Conservation (phyloP, 2,888 invertebrate genomes). For the Neoscelio sp. region DNA sequence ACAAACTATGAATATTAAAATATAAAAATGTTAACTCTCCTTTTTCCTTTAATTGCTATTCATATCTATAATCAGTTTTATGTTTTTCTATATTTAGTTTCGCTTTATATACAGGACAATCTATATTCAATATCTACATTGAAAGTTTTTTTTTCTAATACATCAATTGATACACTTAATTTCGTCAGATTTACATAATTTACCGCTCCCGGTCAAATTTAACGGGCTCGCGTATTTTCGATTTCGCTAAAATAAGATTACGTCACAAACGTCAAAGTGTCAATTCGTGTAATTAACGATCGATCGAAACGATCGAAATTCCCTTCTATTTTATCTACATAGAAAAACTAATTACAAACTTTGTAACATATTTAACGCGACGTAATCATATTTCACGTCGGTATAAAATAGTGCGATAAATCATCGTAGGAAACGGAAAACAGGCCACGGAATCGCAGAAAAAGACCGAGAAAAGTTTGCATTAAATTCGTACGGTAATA, state of each 20-base stretch:
- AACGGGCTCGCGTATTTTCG: not conserved
- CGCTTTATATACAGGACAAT: too few species aligned
- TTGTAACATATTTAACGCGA: slow-evolving; percentile 29
- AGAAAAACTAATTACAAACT: slow-evolving; percentile 32
- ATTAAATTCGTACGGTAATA: slow-evolving; percentile 41
- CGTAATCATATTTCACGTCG: slow-evolving; percentile 22
- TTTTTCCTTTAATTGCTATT: too few species aligned
- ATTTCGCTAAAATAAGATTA: slow-evolving; percentile 3
- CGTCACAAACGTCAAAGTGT: not conserved
- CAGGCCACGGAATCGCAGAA: slow-evolving; percentile 29
- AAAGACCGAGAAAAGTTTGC: slow-evolving; percentile 30
- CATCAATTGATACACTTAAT: too few species aligned
- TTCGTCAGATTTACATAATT: too few species aligned
- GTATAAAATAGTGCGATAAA: slow-evolving; percentile 23
- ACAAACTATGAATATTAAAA: too few species aligned
- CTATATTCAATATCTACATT: too few species aligned
- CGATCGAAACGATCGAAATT: slow-evolving; percentile 14
- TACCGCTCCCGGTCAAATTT: too few species aligned
- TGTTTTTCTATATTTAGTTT: too few species aligned
- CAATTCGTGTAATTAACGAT: slow-evolving; percentile 12
- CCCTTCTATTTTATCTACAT: not conserved
- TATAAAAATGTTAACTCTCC: too few species aligned
- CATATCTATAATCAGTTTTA: too few species aligned
- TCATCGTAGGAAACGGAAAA: slow-evolving; percentile 25
- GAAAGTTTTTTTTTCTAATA: too few species aligned